These are phyloP conservation scores for Ptilorrhoa leucosticta DNA, from an alignment of 2,113 vertebrate genomes.

Conservation along the genomic window DNA sequence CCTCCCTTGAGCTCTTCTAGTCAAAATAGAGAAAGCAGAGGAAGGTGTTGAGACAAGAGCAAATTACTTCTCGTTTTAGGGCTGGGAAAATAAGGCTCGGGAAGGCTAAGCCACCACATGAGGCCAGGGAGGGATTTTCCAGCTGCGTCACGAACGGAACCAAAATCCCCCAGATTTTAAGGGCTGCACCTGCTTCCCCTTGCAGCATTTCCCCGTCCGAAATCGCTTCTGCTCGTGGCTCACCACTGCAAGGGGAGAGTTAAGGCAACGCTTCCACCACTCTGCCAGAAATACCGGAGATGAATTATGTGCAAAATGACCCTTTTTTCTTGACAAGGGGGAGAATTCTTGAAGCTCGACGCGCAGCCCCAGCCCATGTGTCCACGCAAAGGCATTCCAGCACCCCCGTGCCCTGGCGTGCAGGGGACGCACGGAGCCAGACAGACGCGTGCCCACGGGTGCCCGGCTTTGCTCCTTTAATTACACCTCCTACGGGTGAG, in stretches of 20 bases:
- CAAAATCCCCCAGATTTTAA: neutral
- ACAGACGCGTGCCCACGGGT: neutral
- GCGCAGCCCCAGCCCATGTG: rapidly evolving
- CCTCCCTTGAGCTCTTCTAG: constrained; percentile 43
- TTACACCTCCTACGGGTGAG: constrained; percentile 46
- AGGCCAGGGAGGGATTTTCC: neutral
- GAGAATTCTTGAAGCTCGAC: rapidly evolving
- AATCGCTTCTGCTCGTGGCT: neutral
- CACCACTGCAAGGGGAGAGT: rapidly evolving
- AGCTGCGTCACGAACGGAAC: rapidly evolving
- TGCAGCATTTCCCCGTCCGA: rapidly evolving
- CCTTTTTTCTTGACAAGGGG: neutral
- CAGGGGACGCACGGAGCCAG: neutral
- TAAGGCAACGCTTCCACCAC: rapidly evolving
- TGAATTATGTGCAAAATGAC: rapidly evolving
- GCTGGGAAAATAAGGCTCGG: neutral
- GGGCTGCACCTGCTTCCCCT: neutral
- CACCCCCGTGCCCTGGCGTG: neutral
- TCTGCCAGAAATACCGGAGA: rapidly evolving
- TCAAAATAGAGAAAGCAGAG: constrained; percentile 44
- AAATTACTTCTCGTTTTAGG: constrained; percentile 10
- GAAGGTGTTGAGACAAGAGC: constrained; percentile 42
- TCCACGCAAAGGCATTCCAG: neutral
- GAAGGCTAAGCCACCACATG: neutral
- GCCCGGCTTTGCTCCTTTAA: constrained; percentile 45